Percentiles rank a stretch among this genome's conserved stretches.
Evolutionary conservation across 2,797 vertebrate species (phyloP).

Genomic region (Mormyrops attenuatus): DNA sequence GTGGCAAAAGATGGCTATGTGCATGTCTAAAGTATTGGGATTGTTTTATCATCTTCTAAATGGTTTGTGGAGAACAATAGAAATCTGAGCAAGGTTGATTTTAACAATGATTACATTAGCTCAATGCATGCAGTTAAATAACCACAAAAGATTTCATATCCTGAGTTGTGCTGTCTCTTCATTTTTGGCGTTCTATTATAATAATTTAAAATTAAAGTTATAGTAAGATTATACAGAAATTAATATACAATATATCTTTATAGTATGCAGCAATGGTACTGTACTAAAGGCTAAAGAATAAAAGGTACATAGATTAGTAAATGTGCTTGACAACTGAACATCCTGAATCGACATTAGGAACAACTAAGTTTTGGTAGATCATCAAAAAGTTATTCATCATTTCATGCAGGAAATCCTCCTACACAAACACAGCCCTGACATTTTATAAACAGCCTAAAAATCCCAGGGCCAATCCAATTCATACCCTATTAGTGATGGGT

Average conservation of each 20-base stretch:
- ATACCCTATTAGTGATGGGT: slow-evolving; percentile 47
- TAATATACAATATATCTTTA: not conserved
- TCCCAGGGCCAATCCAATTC: slow-evolving; percentile 43
- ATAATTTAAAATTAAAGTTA: not conserved
- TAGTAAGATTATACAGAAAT: not conserved
- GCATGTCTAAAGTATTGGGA: not conserved
- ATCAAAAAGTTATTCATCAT: not conserved
- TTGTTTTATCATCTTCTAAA: not conserved
- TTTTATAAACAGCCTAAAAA: slow-evolving; percentile 42
- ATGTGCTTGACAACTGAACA: not conserved
- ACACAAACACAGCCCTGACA: slow-evolving; percentile 34
- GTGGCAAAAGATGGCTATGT: not conserved
- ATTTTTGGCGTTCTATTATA: not conserved
- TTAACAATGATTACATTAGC: slow-evolving; percentile 71
- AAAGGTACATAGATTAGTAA: not conserved
- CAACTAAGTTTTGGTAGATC: not conserved
- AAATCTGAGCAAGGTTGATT: slow-evolving; percentile 69
- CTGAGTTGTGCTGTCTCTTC: slow-evolving; percentile 24
- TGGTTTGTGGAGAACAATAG: slow-evolving; percentile 49
- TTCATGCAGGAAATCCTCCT: slow-evolving; percentile 24
- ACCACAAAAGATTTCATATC: slow-evolving; percentile 75
- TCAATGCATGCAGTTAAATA: slow-evolving; percentile 74
- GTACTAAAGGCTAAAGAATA: not conserved
- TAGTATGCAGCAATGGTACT: not conserved
- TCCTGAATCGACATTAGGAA: not conserved